Evolutionary conservation across 2,888 invertebrate genomes (phyloP).

Genomic region (Euzophera pinguis): DNA sequence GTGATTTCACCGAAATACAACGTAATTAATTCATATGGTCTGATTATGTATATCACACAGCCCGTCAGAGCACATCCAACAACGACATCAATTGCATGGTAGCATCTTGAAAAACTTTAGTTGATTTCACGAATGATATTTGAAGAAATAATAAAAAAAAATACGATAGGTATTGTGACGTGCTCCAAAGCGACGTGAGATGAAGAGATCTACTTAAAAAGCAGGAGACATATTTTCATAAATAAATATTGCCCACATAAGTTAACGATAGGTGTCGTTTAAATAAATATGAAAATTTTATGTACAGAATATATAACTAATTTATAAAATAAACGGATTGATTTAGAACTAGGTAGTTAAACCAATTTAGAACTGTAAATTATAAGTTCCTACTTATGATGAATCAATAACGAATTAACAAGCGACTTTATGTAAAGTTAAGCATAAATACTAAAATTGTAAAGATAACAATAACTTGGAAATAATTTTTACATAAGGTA

Average conservation of each 20-base stretch:
- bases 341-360: slow-evolving; percentile 22
- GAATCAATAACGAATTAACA: slow-evolving; percentile 27
- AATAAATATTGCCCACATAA: slow-evolving; percentile 74
- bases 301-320: slow-evolving; percentile 24
- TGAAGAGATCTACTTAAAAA: slow-evolving; percentile 28
- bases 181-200: slow-evolving; percentile 20
- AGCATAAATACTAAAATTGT: slow-evolving; percentile 26
- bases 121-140: background rate
- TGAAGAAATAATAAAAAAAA: background rate
- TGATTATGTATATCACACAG: slow-evolving; percentile 15
- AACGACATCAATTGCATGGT: background rate
- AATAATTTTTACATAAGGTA: slow-evolving; percentile 31
- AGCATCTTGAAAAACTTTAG: no score
- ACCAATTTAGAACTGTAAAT: slow-evolving; percentile 26
- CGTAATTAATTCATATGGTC: slow-evolving; percentile 21
- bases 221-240: slow-evolving; percentile 77
- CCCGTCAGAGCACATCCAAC: slow-evolving; percentile 16
- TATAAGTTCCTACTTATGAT: slow-evolving; percentile 22
- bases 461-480: slow-evolving; percentile 36
- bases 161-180: background rate
- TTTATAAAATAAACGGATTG: slow-evolving; percentile 18
- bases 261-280: slow-evolving; percentile 32
- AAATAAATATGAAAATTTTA: slow-evolving; percentile 25
- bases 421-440: slow-evolving; percentile 15
- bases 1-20: slow-evolving; percentile 21